Conservation (phyloP, 64 coral and sea anemone genomes). For the Exaiptasia diaphana region DNA sequence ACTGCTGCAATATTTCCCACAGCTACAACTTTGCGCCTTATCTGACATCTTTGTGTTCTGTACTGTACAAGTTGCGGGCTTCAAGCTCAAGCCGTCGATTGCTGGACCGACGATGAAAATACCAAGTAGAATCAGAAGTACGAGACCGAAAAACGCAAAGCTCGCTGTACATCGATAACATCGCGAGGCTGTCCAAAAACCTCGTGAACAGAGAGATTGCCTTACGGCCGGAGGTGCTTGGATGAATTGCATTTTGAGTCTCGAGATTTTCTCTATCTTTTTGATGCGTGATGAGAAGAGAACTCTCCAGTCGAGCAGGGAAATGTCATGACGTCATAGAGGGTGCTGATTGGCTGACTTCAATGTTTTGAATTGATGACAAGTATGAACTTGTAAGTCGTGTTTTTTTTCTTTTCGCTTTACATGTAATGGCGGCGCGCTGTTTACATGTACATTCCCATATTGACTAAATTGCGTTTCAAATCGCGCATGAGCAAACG, state of each 20-base stretch:
- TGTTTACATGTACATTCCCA: too few species aligned
- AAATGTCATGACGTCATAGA: too few species aligned
- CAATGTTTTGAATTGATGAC: too few species aligned
- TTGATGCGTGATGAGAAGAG: too few species aligned
- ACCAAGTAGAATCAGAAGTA: slow-evolving; percentile 21
- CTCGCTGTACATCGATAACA: not conserved
- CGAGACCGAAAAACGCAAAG: not conserved
- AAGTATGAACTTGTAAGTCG: too few species aligned
- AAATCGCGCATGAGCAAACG: too few species aligned
- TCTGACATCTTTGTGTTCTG: not conserved
- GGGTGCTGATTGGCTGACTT: too few species aligned
- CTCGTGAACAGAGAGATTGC: not conserved
- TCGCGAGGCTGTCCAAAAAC: slow-evolving; percentile 2
- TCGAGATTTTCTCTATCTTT: not conserved
- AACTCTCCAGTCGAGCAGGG: too few species aligned
- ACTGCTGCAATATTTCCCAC: slow-evolving; percentile 42
- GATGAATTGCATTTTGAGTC: not conserved
- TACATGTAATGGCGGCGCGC: too few species aligned
- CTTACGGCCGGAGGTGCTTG: not conserved
- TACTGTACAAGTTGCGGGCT: slow-evolving; percentile 6
- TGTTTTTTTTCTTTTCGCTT: too few species aligned
- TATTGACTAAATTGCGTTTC: too few species aligned
- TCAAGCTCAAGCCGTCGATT: not conserved
- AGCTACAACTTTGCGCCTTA: not conserved
- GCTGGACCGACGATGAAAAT: slow-evolving; percentile 25